These are phyloP conservation scores for Heloderma charlesbogerti DNA, from an alignment of 2,113 vertebrate species.

Conservation along the genomic window DNA sequence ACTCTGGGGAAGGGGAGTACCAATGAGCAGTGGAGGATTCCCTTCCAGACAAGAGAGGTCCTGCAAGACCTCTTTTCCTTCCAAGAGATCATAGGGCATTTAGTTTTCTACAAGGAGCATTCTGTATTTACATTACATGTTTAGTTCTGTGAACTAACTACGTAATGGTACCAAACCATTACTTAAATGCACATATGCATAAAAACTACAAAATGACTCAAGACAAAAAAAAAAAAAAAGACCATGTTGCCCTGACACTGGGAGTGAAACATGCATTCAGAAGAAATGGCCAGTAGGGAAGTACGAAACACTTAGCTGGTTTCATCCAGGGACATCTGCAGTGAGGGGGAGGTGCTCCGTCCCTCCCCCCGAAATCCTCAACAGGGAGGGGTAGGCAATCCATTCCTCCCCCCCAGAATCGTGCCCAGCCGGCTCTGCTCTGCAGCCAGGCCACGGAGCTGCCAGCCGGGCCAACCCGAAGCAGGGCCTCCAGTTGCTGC, in stretches of 20 bases:
- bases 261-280: not conserved
- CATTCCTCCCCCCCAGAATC: too few relatives aligned
- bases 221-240: not conserved
- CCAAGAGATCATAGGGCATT: not conserved
- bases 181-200: not conserved
- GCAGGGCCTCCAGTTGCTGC: too few relatives aligned
- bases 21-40: not conserved
- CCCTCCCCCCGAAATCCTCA: too few relatives aligned
- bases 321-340: too few relatives aligned
- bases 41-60: not conserved
- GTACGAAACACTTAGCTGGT: too few relatives aligned
- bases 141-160: too few relatives aligned
- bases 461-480: too few relatives aligned
- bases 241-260: not conserved
- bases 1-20: not conserved
- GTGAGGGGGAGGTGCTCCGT: too few relatives aligned
- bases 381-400: too few relatives aligned
- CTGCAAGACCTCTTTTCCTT: not conserved
- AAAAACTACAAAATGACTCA: not conserved
- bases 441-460: too few relatives aligned
- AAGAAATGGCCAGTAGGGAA: too few relatives aligned
- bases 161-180: not conserved
- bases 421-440: too few relatives aligned
- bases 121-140: not conserved
- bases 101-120: not conserved